Evolutionary conservation across 1,140 invertebrate genomes (phyloP), one percentile per base, ranked within the genome.

Genomic region (Trinorchestia longiramus): DNA sequence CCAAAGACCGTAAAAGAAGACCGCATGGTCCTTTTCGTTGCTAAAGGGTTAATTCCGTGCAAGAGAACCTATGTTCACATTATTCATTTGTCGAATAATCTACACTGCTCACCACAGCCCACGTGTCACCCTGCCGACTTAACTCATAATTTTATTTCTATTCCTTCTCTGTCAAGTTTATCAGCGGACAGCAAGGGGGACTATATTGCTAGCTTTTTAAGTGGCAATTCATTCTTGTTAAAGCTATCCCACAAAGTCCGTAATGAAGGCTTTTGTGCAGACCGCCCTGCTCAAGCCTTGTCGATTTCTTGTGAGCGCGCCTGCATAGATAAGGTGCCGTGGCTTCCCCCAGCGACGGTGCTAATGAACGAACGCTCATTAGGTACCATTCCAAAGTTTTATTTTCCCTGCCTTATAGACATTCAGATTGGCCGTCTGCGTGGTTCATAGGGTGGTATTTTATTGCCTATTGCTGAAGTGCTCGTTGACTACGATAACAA

Each of bases 231-330:
- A 94, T 94, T 45, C 92, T 94, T 94, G 92, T 94, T 94, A 94
- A 45, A n/a, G 92, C 36, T 11, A 47, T 94, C 92, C 44, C 43
- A 45, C 44, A 94, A 47, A 94, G 8, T 43, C 92, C 11, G 92
- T 47, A 94, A 94, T 94, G 92, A 94, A 94, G 92, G 92, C 92
- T 94, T 94, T 94, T 94, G 43, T 94, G 88, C 43, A n/a, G 43
- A 94, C 41, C 43, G 43, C 40, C 41, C 43, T 47, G 92, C 92
- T 43, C 43, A 11, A n/a, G 92, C 44, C 92, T n/a, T 94, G 92
- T 94, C 92, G 92, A 94, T 43, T 43, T 94, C 92, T 45, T 94
- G 92, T 94, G 40, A n/a, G 47, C 92, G 92, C 40, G 43, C 43
- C 43, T 45, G 6, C 41, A 0, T 0, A 44, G 92, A 94, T 94